Conservation (phyloP, 1,140 invertebrate genomes). For the Macrostomum lignano region DNA sequence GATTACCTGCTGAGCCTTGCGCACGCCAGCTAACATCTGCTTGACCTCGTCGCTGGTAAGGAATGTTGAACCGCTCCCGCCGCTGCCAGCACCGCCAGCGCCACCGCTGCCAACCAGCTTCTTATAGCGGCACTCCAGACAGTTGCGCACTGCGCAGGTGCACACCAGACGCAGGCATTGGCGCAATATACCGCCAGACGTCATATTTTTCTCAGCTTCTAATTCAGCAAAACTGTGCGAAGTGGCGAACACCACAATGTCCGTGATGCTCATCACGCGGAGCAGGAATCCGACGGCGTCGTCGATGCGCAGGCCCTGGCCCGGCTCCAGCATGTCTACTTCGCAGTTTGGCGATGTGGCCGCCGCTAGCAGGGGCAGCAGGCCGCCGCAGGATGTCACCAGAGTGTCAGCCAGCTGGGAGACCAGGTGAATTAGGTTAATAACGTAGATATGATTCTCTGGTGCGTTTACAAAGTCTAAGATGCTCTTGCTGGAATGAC, state of each 20-base stretch:
- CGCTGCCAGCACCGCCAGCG: no score
- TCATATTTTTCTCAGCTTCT: slow-evolving; percentile 98
- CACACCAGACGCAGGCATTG: slow-evolving; percentile 80
- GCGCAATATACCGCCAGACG: slow-evolving; percentile 78
- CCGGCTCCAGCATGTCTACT: slow-evolving; percentile 83
- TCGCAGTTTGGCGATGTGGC: slow-evolving; percentile 93
- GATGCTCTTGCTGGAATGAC: slow-evolving; percentile 53
- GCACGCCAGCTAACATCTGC: no score
- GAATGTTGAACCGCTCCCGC: no score
- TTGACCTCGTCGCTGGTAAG: no score
- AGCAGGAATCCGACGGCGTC: slow-evolving; percentile 83
- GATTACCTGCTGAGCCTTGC: no score
- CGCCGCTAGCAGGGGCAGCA: slow-evolving; percentile 73
- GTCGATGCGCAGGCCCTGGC: slow-evolving; percentile 87
- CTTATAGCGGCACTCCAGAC: slow-evolving; percentile 83
- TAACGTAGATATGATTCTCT: slow-evolving; percentile 91
- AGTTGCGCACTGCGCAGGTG: slow-evolving; percentile 85
- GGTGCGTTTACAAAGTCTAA: slow-evolving; percentile 68
- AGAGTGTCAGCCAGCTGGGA: slow-evolving; percentile 92
- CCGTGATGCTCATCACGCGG: slow-evolving; percentile 81
- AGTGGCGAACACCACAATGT: slow-evolving; percentile 85
- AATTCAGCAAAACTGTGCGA: slow-evolving; percentile 83
- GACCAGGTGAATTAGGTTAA: slow-evolving; percentile 92
- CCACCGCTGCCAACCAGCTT: no score
- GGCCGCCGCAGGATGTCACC: slow-evolving; percentile 86